Base-by-base conservation (phyloP, 2,113 vertebrate genomes). In the Poeciliopsis turrubarensis region DNA sequence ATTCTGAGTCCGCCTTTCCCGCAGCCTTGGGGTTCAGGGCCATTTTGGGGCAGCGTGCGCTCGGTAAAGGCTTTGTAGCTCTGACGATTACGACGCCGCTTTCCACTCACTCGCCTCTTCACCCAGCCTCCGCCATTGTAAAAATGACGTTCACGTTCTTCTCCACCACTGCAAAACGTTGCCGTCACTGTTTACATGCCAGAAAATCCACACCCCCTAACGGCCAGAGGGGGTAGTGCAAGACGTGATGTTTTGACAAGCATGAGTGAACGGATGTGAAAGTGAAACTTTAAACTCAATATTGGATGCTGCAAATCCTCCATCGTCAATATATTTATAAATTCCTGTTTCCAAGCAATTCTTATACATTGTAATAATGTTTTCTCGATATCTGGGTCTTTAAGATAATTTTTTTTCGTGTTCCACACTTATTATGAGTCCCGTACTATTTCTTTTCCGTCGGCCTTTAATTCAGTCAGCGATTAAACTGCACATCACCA, bases 51-150 rank as follows among this genome's bases (percentile, higher is more conserved):
- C 87, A 88, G 89, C 77, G 85, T 86, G 88, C 89, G 85, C 91
- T 85, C 87, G 72, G 41, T 68, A 80, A 88, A 79, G 87, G 87
- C 87, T 68, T 85, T 87, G 81, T 87, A 89, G 89, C 84, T 90
- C 68, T 72, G 81, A 89, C 60, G 86, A 89, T 86, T 80, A 82
- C 85, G 87, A 85, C 85, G 82, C 90, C 90, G 91, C 92, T 94
- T 92, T 78, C 83, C 87, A 72, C 84, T 82, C 86, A 83, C 82
- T 86, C 81, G 89, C 79, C 93, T 94, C 86, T 90, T 95, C 93
- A 94, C 82, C 94, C 94, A 90, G 91, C 93, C 94, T 94, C 94
- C 94, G 94, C 94, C 94, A 95, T 95, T 94, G 91, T 94, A 93
- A 90, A 91, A 94, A 92, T 95, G 94, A 95, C 94, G 94, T 94